Base-by-base conservation (phyloP, 2,797 vertebrate genomes). In the Peromyscus aztecus region DNA sequence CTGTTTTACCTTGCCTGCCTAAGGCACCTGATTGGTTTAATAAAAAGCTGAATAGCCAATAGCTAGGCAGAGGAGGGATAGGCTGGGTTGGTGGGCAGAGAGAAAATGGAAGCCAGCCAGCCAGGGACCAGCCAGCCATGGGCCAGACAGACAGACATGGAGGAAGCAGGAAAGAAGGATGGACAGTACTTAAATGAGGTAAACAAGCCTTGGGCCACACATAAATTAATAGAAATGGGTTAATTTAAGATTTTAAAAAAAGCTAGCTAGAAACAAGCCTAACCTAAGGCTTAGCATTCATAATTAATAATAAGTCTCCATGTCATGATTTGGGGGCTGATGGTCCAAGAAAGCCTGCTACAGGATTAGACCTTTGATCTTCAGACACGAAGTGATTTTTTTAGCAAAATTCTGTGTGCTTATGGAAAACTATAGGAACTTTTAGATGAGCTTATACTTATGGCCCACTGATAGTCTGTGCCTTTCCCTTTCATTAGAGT, bases 401-500 rank as follows among this genome's bases (percentile, higher is more conserved):
- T 76, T 19, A 86, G 49, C 23, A 23, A 8, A 43, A 90, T 80
- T 92, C 40, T 80, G 71, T 78, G 27, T 63, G 10, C 31, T 84
- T 65, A 75, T 65, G 61, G 69, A 92, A 57, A 85, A 52, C 13
- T 43, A 3, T 9, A 43, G n/a, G 11, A 43, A 81, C 1, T 21
- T 93, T 91, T 31, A 94, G 82, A 71, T 4, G 31, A 63, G 83
- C 85, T 92, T 89, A 21, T 37, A 77, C 23, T 49, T 80, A 61
- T 40, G 24, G 12, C 24, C 43, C 49, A 37, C 49, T 24, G 14
- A 55, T 34, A 69, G 40, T 24, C 6, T 71, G 31, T 29, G 78
- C 46, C 40, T 78, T 69, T 43, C 31, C 13, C 4, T 92, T 77
- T 89, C 11, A 73, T 83, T 73, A 71, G 49, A 40, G 4, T 37